Conservation (phyloP, 2,797 vertebrate species). For the Carcharodon carcharias region DNA sequence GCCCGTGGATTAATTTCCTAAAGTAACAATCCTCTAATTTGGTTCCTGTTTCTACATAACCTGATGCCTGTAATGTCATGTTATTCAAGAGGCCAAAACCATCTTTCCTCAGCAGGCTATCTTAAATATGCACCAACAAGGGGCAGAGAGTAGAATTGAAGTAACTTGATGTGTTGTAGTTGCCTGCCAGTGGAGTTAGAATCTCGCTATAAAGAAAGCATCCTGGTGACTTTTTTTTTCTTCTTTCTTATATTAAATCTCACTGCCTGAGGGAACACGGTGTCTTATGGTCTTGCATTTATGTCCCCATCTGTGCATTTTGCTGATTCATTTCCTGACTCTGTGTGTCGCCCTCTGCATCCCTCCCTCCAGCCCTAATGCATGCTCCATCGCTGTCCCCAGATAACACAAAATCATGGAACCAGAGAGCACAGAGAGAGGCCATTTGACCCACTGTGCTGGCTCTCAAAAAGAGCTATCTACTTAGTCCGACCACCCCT, state of each 20-base stretch:
- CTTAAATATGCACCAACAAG: slow-evolving; percentile 34
- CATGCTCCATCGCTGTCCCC: slow-evolving; percentile 48
- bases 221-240: slow-evolving; percentile 55
- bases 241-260: slow-evolving; percentile 62
- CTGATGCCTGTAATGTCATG: slow-evolving; percentile 31
- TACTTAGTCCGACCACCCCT: background rate
- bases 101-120: slow-evolving; percentile 46
- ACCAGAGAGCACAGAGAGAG: background rate
- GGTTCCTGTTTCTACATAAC: slow-evolving; percentile 4
- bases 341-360: background rate
- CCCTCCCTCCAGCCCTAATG: slow-evolving; percentile 31
- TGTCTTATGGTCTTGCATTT: slow-evolving; percentile 54
- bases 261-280: slow-evolving; percentile 53
- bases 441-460: background rate
- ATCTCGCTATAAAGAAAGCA: slow-evolving; percentile 55
- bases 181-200: slow-evolving; percentile 44
- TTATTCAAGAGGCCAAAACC: slow-evolving; percentile 39
- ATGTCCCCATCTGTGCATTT: slow-evolving; percentile 55
- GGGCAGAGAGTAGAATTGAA: slow-evolving; percentile 43
- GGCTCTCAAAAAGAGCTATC: background rate
- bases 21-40: slow-evolving; percentile 7
- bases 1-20: slow-evolving; percentile 16
- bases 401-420: slow-evolving; percentile 41
- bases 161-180: slow-evolving; percentile 38
- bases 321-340: slow-evolving; percentile 59